These are phyloP conservation scores for Mechanitis messenoides DNA, from an alignment of 2,888 invertebrate species.

Conservation along the genomic window DNA sequence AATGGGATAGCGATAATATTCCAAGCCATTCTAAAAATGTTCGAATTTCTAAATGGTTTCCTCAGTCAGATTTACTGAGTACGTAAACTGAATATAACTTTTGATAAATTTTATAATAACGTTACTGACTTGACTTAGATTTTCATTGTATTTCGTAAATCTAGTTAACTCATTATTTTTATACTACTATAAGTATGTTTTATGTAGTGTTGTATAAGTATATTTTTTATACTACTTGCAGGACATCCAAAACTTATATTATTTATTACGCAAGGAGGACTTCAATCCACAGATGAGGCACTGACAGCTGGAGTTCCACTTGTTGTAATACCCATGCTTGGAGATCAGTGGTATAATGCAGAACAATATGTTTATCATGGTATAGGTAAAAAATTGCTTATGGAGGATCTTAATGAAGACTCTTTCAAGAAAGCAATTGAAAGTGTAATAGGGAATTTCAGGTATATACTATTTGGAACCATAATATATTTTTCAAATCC, in stretches of 20 bases:
- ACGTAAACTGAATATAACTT: neutral
- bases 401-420: conserved; percentile 37
- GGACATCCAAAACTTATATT: conserved; percentile 58
- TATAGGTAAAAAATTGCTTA: conserved; percentile 42
- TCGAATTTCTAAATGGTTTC: conserved; percentile 50
- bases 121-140: neutral
- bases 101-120: neutral
- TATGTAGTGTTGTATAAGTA: no score
- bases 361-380: conserved; percentile 37
- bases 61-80: conserved; percentile 45
- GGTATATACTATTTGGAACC: conserved; percentile 24
- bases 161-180: neutral
- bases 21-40: conserved; percentile 43
- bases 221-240: conserved; percentile 29
- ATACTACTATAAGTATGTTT: no score
- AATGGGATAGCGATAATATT: conserved; percentile 47
- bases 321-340: conserved; percentile 52
- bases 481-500: no score
- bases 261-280: conserved; percentile 57
- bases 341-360: conserved; percentile 54
- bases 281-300: conserved; percentile 60
- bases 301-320: conserved; percentile 51
- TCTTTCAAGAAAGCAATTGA: conserved; percentile 34
- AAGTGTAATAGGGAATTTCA: conserved; percentile 31
- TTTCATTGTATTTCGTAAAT: neutral